Conservation (phyloP, 2,888 invertebrate species). For the Alloscopus bannaensis region DNA sequence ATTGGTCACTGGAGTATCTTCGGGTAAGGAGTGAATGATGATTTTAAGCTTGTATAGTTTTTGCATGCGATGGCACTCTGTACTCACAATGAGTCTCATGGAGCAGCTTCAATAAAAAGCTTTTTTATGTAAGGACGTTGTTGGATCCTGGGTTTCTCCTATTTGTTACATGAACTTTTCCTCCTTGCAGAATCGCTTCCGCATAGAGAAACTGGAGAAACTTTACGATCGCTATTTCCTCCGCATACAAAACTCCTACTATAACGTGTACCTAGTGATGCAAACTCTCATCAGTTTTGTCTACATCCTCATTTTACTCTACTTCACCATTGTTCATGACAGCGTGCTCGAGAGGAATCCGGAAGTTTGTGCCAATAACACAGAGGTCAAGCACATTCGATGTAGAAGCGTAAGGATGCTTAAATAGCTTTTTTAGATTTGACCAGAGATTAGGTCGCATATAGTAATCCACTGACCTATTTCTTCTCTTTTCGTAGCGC, state of each 20-base stretch:
- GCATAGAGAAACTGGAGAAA: conserved; percentile 84
- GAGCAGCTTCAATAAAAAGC: too few relatives aligned
- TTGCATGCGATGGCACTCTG: not conserved
- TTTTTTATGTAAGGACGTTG: too few relatives aligned
- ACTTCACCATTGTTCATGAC: conserved; percentile 56
- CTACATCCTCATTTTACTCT: conserved; percentile 76
- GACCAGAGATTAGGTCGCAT: not conserved
- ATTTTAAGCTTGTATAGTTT: too few relatives aligned
- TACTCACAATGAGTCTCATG: too few relatives aligned
- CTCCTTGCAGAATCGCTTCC: conserved; percentile 84
- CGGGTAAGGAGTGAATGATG: too few relatives aligned
- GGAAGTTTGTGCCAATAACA: conserved; percentile 7
- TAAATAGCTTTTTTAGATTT: too few relatives aligned
- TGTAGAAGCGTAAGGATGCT: too few relatives aligned
- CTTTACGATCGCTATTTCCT: conserved; percentile 86
- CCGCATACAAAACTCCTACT: conserved; percentile 85
- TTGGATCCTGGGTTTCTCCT: too few relatives aligned
- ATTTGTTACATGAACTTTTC: too few relatives aligned
- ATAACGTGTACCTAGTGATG: conserved; percentile 85
- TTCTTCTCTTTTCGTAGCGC: conserved; percentile 74
- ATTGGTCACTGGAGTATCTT: conserved; percentile 82
- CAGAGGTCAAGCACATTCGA: conserved; percentile 9
- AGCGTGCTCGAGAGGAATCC: not conserved
- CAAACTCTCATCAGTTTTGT: conserved; percentile 81
- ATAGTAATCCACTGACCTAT: not conserved